Evolutionary conservation across 2,888 invertebrate species (phyloP), one percentile per base, ranked within the genome.

Genomic region (Hirudinaria manillensis): DNA sequence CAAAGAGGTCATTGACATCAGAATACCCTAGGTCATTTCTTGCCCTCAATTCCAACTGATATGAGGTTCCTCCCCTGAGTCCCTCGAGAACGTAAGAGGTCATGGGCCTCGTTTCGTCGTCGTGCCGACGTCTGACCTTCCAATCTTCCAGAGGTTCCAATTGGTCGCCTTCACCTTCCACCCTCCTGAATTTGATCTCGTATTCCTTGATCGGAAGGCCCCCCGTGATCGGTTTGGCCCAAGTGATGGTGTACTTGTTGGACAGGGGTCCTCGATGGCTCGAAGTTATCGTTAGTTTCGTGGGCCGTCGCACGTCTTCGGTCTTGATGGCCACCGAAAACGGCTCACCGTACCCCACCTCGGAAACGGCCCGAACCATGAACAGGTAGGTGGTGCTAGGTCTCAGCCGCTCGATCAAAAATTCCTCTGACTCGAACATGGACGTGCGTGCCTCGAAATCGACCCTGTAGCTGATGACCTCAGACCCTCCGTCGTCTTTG

Each of bases 181-280:
- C 81, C 79, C 67, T 53, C 29, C 79, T 56, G 75, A 78, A 79
- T 53, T 76, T 77, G 71, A 81, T 77, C 67, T 72, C 70, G 74
- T 80, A 81, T 68, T 80, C 78, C 34, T 75, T 77, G 75, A 81
- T 80, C 0, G 78, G 79, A 16, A 77, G 70, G 0, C 81, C 81
- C 2, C 81, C 81, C 32, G 80, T 79, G 36, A 77, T 70, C 3
- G 81, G 80, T 72, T 78, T 76, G 51, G 79, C 77, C 81, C 81
- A 81, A 6, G 51, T 73, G 34, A 81, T 55, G 1, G 34, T 70
- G 75, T 80, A 81, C 61, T 76, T 66, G 66, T 77, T 75, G 21
- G 77, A 76, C 19, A 36, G 45, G 24, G 29, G 53, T 16, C 65
- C 51, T 53, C 3, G n/a, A 1, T 29, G 32, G 21, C 56, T 51